Evolutionary conservation across 2,888 invertebrate species (phyloP), one percentile per base, ranked within the genome.

Genomic region (Troides helena): DNA sequence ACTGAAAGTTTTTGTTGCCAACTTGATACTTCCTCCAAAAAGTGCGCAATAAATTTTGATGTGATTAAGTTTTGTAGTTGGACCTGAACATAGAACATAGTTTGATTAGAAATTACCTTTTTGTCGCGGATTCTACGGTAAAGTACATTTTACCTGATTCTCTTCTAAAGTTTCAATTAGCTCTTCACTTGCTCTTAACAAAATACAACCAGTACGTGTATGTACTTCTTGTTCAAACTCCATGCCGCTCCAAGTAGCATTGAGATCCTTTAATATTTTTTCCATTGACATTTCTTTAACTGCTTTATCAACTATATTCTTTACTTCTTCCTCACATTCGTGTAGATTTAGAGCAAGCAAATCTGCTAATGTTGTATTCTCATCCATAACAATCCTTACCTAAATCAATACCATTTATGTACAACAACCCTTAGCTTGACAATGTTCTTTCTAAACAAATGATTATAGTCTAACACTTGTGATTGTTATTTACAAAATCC

Each of bases 241-340:
- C 97, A 98, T 97, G 2, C 95, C 94, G 61, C 97, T 96, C 98
- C 99, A 99, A 0, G 98, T 99, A 6, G 95, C 94, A 80, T 98
- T 95, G 70, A 99, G 89, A 80, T 99, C 99, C 75, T 97, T 95
- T 65, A 99, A 93, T 68, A 97, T 96, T 85, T 98, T 99, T 87
- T 99, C 99, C 98, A 99, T 99, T 2, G 98, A 97, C 97, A 98
- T 98, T 93, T 99, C 99, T 89, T 99, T 99, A 0, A 98, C 98
- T 0, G 99, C 98, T 91, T 99, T 99, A 86, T 99, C 99, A 12
- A 99, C 99, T 78, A 99, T 99, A 85, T 98, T 98, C 82, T 98
- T 97, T 0, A 98, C 99, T 87, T 99, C 99, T 85, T 99, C 99
- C 87, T 99, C 99, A 86, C 98, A 99, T 87, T 98, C 98, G 86